Percentiles rank a stretch among this genome's conserved stretches.
phyloP scores from a whole-genome alignment of 2,888 invertebrate species.

The Tortricodes alternella region DNA sequence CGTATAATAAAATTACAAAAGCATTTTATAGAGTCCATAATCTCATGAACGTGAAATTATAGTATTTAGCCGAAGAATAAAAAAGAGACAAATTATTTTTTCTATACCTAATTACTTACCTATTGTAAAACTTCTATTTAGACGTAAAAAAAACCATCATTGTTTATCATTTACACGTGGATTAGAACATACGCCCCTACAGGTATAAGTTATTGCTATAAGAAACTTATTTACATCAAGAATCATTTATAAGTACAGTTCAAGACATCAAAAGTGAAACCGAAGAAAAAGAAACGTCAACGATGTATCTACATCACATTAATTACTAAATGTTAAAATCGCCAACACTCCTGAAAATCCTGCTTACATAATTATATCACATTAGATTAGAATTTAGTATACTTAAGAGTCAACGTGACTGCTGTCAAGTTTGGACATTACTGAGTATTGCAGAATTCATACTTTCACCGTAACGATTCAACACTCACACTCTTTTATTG shows the following conservation, averaged over 20 bases:
- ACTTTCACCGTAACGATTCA: conserved; percentile 32
- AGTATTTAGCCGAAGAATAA: conserved; percentile 39
- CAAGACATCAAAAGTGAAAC: conserved; percentile 66
- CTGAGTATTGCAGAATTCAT: conserved; percentile 22
- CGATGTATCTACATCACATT: conserved; percentile 35
- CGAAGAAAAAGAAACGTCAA: conserved; percentile 49
- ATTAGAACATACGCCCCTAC: conserved; percentile 45
- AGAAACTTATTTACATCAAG: conserved; percentile 58
- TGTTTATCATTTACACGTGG: conserved; percentile 12
- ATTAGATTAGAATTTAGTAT: conserved; percentile 79
- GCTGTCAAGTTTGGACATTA: conserved; percentile 32
- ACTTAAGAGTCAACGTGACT: conserved; percentile 47
- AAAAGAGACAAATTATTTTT: conserved; percentile 24
- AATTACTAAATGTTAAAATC: conserved; percentile 34
- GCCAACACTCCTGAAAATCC: conserved; percentile 56
- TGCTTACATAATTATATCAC: conserved; percentile 67
- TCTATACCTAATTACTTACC: conserved; percentile 10
- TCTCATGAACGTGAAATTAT: conserved; percentile 39
- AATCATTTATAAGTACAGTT: conserved; percentile 47
- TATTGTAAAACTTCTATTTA: too few species aligned
- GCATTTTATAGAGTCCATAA: conserved; percentile 57
- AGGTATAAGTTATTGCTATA: conserved; percentile 69
- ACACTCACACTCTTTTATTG: conserved; percentile 21
- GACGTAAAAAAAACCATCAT: too few species aligned
- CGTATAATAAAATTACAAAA: conserved; percentile 73